Conservation (phyloP, 2,797 vertebrate genomes). For the Prunella strophiata region DNA sequence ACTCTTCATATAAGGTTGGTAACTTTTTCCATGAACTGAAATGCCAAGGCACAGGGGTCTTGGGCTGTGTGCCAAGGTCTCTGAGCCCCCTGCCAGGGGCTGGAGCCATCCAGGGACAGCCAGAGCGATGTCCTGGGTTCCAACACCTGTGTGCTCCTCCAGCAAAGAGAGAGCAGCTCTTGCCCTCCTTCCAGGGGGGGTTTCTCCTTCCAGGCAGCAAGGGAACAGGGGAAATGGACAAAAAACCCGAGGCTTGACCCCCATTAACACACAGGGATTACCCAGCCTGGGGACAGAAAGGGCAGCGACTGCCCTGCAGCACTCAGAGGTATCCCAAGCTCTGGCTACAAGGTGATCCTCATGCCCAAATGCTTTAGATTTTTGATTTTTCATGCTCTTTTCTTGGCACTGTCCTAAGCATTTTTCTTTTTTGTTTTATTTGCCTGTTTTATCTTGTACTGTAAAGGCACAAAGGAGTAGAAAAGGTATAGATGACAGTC, state of each 20-base stretch:
- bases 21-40: no score
- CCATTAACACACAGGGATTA: neutral
- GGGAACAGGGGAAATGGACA: neutral
- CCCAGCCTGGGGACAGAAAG: no score
- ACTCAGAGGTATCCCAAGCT: neutral
- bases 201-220: neutral
- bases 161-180: neutral
- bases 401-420: neutral
- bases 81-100: no score
- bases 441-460: neutral
- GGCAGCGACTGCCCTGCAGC: neutral
- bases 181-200: fast-evolving
- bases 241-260: neutral
- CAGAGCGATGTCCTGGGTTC: no score
- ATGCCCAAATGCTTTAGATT: neutral
- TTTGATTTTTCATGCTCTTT: neutral
- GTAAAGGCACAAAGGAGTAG: neutral
- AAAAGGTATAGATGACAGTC: neutral
- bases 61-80: no score
- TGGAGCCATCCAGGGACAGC: no score
- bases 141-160: neutral
- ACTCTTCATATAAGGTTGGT: no score
- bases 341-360: neutral
- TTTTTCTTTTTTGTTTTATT: neutral
- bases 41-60: no score